These are phyloP conservation scores for Anguilla pacifica DNA, from an alignment of 2,797 vertebrate species.

Conservation along the genomic window DNA sequence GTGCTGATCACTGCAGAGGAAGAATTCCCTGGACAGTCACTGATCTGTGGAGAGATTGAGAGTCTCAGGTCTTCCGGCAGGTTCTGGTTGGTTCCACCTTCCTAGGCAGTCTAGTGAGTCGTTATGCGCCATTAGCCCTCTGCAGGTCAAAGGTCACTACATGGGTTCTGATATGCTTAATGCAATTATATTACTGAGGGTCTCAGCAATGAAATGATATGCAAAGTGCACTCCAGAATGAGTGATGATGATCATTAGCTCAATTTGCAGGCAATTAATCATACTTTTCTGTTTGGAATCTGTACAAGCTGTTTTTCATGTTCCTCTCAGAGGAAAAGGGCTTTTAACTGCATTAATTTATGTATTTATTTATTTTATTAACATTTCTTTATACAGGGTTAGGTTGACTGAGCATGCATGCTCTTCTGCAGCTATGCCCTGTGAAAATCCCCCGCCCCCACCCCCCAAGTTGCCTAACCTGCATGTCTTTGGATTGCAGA, in stretches of 20 bases:
- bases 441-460: too few relatives aligned
- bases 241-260: slow-evolving; percentile 8
- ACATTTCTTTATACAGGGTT: too few relatives aligned
- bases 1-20: neutral
- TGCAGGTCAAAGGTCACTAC: neutral
- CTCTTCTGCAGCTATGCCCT: too few relatives aligned
- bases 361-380: too few relatives aligned
- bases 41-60: neutral
- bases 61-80: neutral
- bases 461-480: too few relatives aligned
- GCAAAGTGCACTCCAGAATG: neutral
- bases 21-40: neutral
- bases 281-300: neutral
- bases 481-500: too few relatives aligned
- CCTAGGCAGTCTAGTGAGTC: neutral
- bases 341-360: neutral
- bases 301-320: neutral
- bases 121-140: neutral
- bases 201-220: too few relatives aligned
- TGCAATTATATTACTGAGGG: too few relatives aligned
- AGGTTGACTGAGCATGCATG: too few relatives aligned
- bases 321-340: neutral
- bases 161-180: neutral
- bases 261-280: neutral
- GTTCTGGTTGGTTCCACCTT: neutral